These are phyloP conservation scores for Trissolcus japonicus DNA, from an alignment of 2,888 invertebrate genomes.

Conservation along the genomic window DNA sequence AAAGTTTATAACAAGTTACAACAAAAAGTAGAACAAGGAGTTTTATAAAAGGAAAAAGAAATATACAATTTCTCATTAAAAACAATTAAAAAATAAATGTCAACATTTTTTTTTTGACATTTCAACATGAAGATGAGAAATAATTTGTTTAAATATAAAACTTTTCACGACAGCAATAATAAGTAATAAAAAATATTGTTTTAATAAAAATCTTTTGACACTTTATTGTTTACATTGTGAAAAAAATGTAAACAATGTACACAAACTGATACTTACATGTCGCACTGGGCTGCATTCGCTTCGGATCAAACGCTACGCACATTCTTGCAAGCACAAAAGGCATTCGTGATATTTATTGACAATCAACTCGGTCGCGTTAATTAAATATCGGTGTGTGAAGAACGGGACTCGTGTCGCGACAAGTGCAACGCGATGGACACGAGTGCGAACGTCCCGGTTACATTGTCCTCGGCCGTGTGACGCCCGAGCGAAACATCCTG, in stretches of 20 bases:
- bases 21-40: too few relatives aligned
- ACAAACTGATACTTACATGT: constrained; percentile 24
- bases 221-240: background rate
- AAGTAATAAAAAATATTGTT: background rate
- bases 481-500: constrained; percentile 3
- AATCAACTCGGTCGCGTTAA: constrained; percentile 8
- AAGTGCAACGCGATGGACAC: background rate
- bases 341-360: constrained; percentile 24
- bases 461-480: constrained; percentile 3
- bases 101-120: background rate
- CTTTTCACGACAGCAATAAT: background rate
- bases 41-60: background rate
- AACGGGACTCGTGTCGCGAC: constrained; percentile 6
- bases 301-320: constrained; percentile 6
- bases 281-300: constrained; percentile 28
- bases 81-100: background rate
- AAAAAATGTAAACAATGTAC: constrained; percentile 6
- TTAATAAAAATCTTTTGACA: background rate
- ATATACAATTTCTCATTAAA: background rate
- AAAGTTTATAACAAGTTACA: too few relatives aligned
- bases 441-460: constrained; percentile 8
- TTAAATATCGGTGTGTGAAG: background rate
- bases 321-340: constrained; percentile 25
- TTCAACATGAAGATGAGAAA: background rate
- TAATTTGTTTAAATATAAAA: background rate